A percentile compares a stretch with the other conserved stretches of the same genome.
These are phyloP conservation scores for Leptinotarsa texana DNA, from an alignment of 1,140 invertebrate genomes.

Conservation along the genomic window DNA sequence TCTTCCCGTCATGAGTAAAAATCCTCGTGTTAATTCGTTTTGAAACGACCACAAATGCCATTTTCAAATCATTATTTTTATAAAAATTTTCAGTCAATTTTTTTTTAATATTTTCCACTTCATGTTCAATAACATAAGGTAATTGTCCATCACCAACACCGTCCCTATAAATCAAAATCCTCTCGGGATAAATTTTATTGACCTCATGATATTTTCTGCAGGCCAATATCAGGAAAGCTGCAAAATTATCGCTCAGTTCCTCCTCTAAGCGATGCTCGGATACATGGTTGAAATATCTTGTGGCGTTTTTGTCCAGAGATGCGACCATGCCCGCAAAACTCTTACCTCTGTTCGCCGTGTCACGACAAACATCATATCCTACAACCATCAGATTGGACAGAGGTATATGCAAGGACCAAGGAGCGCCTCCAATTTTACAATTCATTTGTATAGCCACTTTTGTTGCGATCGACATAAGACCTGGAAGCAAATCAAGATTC, in stretches of 20 bases:
- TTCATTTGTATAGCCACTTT: conserved; percentile 88
- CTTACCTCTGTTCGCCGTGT: conserved; percentile 64
- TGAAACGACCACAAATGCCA: conserved; percentile 75
- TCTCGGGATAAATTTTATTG: conserved; percentile 53
- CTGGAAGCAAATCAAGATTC: too few relatives aligned
- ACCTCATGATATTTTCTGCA: conserved; percentile 59
- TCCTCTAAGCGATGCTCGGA: conserved; percentile 72
- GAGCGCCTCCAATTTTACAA: conserved; percentile 85
- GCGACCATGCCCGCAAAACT: conserved; percentile 79
- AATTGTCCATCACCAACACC: conserved; percentile 87
- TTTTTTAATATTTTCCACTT: conserved; percentile 62
- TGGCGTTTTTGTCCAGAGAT: conserved; percentile 67
- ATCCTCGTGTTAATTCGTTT: conserved; percentile 74
- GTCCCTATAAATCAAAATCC: conserved; percentile 66
- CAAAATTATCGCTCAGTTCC: conserved; percentile 71
- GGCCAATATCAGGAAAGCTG: conserved; percentile 65
- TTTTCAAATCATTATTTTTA: conserved; percentile 50
- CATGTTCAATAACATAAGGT: conserved; percentile 65
- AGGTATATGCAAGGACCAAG: conserved; percentile 79
- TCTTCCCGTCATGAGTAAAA: conserved; percentile 60
- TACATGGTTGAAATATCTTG: conserved; percentile 71
- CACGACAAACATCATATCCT: conserved; percentile 88
- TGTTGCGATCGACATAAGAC: conserved; percentile 76
- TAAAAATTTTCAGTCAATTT: conserved; percentile 61
- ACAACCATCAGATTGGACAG: conserved; percentile 75